Percentiles rank a stretch among this genome's conserved stretches.
Evolutionary conservation across 1,140 invertebrate genomes (phyloP).

Genomic region (Stegodyphus mimosarum): DNA sequence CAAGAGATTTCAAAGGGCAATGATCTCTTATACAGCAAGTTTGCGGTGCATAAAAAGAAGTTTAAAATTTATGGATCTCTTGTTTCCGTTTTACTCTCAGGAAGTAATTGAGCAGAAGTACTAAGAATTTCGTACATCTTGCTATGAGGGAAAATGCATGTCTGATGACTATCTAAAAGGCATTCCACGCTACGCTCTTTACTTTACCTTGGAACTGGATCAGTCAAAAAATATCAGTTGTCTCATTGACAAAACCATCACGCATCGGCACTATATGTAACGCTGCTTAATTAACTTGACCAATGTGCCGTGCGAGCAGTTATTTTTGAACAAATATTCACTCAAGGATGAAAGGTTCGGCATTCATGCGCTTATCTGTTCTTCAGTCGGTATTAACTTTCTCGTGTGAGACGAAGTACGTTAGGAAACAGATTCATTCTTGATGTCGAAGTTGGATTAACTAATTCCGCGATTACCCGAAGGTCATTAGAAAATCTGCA

Average conservation of each 20-base stretch:
- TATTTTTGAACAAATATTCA: constrained; percentile 26
- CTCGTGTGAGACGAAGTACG: constrained; percentile 17
- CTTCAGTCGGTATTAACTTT: neutral
- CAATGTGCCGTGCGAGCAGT: constrained; percentile 4
- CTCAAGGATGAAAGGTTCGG: neutral
- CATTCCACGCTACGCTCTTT: too few relatives aligned
- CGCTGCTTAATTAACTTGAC: neutral
- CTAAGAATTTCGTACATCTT: too few relatives aligned
- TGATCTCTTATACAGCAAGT: too few relatives aligned
- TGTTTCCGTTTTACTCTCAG: too few relatives aligned
- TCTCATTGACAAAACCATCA: neutral
- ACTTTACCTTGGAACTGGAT: neutral
- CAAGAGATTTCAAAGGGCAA: too few relatives aligned
- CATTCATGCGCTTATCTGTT: neutral
- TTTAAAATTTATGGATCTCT: too few relatives aligned
- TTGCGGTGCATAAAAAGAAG: too few relatives aligned
- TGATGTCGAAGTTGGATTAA: neutral
- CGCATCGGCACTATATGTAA: neutral
- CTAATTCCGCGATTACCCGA: neutral
- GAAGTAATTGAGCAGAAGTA: too few relatives aligned
- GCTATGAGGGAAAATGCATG: too few relatives aligned
- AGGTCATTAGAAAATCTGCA: neutral
- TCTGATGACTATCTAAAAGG: too few relatives aligned
- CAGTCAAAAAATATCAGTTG: neutral
- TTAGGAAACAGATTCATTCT: neutral